These are phyloP conservation scores for Halcyon senegalensis DNA, from an alignment of 2,113 vertebrate species.

Conservation along the genomic window DNA sequence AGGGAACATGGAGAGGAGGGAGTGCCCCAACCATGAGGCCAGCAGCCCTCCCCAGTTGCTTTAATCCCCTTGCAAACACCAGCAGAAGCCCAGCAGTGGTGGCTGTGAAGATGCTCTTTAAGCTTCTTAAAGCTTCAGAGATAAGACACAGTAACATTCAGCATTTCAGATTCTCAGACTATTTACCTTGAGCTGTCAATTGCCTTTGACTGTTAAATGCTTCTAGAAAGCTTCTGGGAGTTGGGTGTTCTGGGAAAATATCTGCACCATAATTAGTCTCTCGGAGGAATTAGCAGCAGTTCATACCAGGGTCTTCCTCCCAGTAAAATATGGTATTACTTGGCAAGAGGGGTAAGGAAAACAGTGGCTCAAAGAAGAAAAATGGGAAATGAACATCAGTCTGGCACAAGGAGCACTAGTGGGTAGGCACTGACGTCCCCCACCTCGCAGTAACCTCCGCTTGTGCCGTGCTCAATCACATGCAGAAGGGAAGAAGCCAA, in stretches of 20 bases:
- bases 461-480: fast-evolving
- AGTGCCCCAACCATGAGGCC: not conserved
- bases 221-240: not conserved
- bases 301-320: not conserved
- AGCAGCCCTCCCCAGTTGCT: not conserved
- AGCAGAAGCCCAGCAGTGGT: not conserved
- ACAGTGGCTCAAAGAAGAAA: not conserved
- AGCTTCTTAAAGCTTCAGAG: not conserved
- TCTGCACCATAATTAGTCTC: not conserved
- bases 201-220: not conserved
- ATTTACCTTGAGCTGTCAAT: slow-evolving; percentile 10
- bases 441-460: fast-evolving
- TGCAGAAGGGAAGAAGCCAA: not conserved
- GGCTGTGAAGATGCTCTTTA: not conserved
- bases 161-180: slow-evolving; percentile 43
- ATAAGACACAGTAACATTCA: not conserved
- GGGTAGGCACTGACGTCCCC: too few species aligned
- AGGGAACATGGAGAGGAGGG: not conserved
- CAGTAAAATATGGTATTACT: not conserved
- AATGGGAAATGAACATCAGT: not conserved
- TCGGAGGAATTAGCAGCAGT: not conserved
- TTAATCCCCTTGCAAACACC: not conserved
- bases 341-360: not conserved
- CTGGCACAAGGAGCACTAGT: not conserved
- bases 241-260: not conserved